Evolutionary conservation across 2,113 vertebrate genomes (phyloP), one percentile per base, ranked within the genome.

Genomic region (Polypterus bichir): DNA sequence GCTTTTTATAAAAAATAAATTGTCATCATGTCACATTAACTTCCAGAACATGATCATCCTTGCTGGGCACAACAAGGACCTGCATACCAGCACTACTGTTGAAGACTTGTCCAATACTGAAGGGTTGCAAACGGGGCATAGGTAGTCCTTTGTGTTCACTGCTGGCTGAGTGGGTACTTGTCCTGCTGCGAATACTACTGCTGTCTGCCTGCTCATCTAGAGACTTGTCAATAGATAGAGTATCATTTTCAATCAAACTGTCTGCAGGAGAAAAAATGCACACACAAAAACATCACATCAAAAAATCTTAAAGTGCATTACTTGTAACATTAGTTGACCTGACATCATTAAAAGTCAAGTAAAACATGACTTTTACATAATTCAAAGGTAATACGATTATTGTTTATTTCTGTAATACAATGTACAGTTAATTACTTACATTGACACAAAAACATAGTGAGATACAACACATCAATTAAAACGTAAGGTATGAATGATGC

Each of bases 211-310:
- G 91, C 45, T 97, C 93, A 1, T 95, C 93, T 70, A 87, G 68
- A 0, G 84, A 82, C 75, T 89, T 91, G 79, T 97, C 95, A 76
- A 98, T 79, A 0, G 93, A 93, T 2, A 98, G 77, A 57, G 81
- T 90, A 78, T 97, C 96, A 0, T 94, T 98, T 75, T 97, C 94
- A 68, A 97, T 88, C 76, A 91, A 97, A 79, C 92, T 92, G 65
- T 97, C 94, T 97, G 86, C 67, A 57, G 61, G 0, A 9, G 44
- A 6, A 47, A 61, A 7, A 6, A n/a, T 4, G 44, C 6, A 7
- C n/a, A n/a, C 6, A 44, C 59, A 54, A 47, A 6, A 27, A 47
- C 56, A 69, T 27, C 27, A 27, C 27, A 27, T 27, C 27, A 27
- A 27, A 27, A 27, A 27, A 27, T 27, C 27, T 27, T 27, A 27